Conservation (phyloP, 2,888 invertebrate genomes). For the Nemapogon koenigi region DNA sequence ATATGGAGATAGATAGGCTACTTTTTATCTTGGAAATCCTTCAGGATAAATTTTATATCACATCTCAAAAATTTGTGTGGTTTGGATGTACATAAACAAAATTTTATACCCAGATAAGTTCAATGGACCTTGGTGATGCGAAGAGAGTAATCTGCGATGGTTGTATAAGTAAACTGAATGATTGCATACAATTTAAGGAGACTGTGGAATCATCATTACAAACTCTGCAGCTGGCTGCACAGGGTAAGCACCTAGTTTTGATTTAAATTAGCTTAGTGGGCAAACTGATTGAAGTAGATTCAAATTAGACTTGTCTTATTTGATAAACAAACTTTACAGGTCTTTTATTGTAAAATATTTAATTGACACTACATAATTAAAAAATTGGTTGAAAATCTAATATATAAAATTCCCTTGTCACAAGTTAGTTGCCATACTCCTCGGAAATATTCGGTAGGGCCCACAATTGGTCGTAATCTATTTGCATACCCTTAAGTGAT, state of each 20-base stretch:
- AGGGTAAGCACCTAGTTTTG: background rate
- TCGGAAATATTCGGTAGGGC: too few species aligned
- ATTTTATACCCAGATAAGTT: conserved; percentile 25
- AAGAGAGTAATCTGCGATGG: conserved; percentile 38
- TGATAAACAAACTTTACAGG: background rate
- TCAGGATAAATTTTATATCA: background rate
- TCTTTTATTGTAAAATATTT: background rate
- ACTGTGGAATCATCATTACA: conserved; percentile 32
- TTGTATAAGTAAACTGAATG: conserved; percentile 30
- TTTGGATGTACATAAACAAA: background rate
- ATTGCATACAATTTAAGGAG: conserved; percentile 26
- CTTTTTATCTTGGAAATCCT: too few species aligned
- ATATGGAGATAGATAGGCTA: too few species aligned
- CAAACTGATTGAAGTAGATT: background rate
- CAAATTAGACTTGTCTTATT: background rate
- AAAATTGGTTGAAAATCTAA: background rate
- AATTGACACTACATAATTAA: background rate
- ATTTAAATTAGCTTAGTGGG: background rate
- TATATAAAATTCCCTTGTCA: too few species aligned
- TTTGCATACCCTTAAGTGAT: too few species aligned
- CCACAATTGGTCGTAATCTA: too few species aligned
- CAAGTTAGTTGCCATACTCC: too few species aligned
- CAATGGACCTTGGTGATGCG: conserved; percentile 36
- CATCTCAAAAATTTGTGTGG: background rate
- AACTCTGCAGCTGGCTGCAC: conserved; percentile 24